A percentile compares a stretch with the other conserved stretches of the same genome.
These are phyloP conservation scores for Mactra quadrangularis DNA, from an alignment of 1,140 invertebrate genomes.

Conservation along the genomic window DNA sequence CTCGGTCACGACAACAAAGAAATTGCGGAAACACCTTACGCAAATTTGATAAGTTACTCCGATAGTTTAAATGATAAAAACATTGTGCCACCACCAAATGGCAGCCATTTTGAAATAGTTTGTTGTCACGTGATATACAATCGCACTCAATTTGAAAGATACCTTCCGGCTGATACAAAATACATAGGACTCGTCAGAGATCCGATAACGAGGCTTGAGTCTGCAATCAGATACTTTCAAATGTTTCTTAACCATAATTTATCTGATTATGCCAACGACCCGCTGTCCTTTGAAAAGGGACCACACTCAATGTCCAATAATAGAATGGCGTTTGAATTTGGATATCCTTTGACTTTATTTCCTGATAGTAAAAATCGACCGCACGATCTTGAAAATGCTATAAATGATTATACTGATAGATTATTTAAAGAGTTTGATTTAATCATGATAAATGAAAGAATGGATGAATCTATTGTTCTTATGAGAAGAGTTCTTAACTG, in stretches of 20 bases:
- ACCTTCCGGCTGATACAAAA: constrained; percentile 63
- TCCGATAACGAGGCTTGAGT: constrained; percentile 67
- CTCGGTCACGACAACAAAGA: constrained; percentile 74
- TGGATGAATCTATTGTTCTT: constrained; percentile 85
- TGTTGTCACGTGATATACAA: constrained; percentile 72
- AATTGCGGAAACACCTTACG: constrained; percentile 10
- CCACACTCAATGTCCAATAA: constrained; percentile 67
- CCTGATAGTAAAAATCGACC: constrained; percentile 16
- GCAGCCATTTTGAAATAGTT: constrained; percentile 65
- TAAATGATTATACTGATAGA: constrained; percentile 28
- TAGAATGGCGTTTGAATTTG: constrained; percentile 69
- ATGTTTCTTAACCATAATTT: constrained; percentile 40
- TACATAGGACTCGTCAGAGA: constrained; percentile 69
- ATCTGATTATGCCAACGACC: constrained; percentile 37
- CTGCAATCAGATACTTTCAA: constrained; percentile 68
- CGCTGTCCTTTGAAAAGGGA: constrained; percentile 56
- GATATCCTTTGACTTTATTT: constrained; percentile 54
- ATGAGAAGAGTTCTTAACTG: constrained; percentile 84
- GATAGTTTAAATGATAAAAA: constrained; percentile 13
- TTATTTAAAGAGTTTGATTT: constrained; percentile 81
- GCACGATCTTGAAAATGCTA: constrained; percentile 21
- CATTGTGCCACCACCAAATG: constrained; percentile 52
- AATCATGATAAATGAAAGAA: constrained; percentile 85
- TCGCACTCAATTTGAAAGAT: constrained; percentile 46
- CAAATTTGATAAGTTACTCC: constrained; percentile 60